Evolutionary conservation across 37 sponge, comb jelly and placozoan species (phyloP).

Genomic region (Tethya wilhelma): DNA sequence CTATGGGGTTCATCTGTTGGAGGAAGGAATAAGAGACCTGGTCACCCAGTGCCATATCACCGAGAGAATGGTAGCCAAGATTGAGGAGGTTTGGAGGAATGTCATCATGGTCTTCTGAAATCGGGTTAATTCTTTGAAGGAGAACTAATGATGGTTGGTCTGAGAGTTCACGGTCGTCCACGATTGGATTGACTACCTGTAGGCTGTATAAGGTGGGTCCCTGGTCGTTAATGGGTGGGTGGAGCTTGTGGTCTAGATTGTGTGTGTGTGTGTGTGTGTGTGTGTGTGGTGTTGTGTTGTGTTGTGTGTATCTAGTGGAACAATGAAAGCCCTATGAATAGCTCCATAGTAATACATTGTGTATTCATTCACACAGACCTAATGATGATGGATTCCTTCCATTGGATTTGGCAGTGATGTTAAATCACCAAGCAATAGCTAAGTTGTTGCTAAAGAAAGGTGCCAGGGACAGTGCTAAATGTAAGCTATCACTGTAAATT

Average conservation of each 20-base stretch:
- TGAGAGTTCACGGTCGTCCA: no score
- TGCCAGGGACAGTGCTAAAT: slow-evolving; percentile 67
- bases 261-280: background rate
- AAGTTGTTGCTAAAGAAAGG: slow-evolving; percentile 57
- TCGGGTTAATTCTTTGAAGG: no score
- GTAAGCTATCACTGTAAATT: slow-evolving; percentile 39
- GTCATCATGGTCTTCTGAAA: no score
- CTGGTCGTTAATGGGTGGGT: no score
- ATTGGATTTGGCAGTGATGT: slow-evolving; percentile 78
- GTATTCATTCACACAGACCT: background rate
- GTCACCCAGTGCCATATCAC: no score
- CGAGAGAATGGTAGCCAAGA: no score
- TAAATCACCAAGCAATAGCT: slow-evolving; percentile 43
- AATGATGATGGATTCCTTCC: slow-evolving; percentile 71
- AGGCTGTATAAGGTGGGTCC: no score
- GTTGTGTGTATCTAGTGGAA: background rate
- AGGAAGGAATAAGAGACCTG: no score
- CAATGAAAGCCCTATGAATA: background rate
- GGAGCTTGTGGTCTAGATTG: background rate
- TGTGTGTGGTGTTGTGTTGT: background rate
- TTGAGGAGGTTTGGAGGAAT: no score
- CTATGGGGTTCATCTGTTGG: no score
- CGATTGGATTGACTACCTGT: no score
- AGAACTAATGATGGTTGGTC: no score
- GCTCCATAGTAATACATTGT: background rate